Evolutionary conservation across 2,888 invertebrate genomes (phyloP).

Genomic region (Neuroscelio doddi): DNA sequence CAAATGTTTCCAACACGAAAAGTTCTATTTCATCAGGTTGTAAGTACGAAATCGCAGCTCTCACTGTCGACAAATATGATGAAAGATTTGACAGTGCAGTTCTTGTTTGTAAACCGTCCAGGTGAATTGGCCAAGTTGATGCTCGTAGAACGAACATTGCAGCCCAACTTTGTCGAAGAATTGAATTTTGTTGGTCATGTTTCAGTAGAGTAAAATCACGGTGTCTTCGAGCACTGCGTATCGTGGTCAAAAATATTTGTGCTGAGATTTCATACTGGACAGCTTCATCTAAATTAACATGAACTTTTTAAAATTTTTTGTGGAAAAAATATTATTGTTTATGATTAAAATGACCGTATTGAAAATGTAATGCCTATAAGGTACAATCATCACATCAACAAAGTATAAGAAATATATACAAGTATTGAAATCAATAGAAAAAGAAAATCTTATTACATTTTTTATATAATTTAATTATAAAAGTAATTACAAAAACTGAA

Average conservation of each 20-base stretch:
- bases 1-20: slow-evolving; percentile 73
- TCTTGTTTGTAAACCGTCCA: slow-evolving; percentile 56
- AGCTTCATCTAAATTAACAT: slow-evolving; percentile 44
- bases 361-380: neutral
- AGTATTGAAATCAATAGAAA: too few species aligned
- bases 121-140: slow-evolving; percentile 75
- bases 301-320: slow-evolving; percentile 1
- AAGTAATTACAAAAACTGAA: too few species aligned
- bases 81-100: slow-evolving; percentile 20
- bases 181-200: slow-evolving; percentile 74
- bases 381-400: too few species aligned
- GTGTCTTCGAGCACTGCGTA: slow-evolving; percentile 76
- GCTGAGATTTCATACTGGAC: slow-evolving; percentile 75
- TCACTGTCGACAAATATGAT: slow-evolving; percentile 55
- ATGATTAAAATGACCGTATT: too few species aligned
- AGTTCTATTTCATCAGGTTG: slow-evolving; percentile 73
- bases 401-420: too few species aligned
- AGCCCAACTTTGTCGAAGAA: slow-evolving; percentile 76
- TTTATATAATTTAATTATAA: too few species aligned
- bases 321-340: neutral
- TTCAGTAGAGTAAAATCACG: slow-evolving; percentile 74
- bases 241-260: slow-evolving; percentile 76
- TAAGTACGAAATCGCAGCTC: slow-evolving; percentile 69
- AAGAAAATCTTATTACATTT: too few species aligned
- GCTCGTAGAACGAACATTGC: slow-evolving; percentile 76